Percentiles rank a stretch among this genome's conserved stretches.
Evolutionary conservation across 2,888 invertebrate species (phyloP).

Genomic region (Drosophila stalkeri): DNA sequence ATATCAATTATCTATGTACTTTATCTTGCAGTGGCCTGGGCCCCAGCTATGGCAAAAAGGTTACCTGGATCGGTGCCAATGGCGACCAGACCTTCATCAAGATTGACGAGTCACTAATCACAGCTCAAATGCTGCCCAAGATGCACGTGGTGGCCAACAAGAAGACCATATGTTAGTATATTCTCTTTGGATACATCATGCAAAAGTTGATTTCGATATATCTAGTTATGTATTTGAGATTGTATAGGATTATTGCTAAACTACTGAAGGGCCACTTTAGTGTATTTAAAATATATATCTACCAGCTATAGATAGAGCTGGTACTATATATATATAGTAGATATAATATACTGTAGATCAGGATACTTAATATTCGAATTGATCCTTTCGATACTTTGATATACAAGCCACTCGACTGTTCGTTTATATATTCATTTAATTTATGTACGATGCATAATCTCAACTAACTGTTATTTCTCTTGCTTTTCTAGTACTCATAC

Average conservation of each 20-base stretch:
- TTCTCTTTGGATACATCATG: not conserved
- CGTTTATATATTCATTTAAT: not conserved
- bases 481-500: slow-evolving; percentile 89
- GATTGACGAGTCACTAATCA: slow-evolving; percentile 96
- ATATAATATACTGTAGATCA: no score
- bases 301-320: no score
- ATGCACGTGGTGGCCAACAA: slow-evolving; percentile 96
- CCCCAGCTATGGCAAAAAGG: slow-evolving; percentile 93
- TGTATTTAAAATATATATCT: no score
- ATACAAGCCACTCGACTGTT: no score
- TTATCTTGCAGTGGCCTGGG: slow-evolving; percentile 87
- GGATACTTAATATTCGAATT: not conserved
- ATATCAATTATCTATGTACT: not conserved
- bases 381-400: not conserved
- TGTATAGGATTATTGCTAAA: no score
- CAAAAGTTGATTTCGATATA: no score
- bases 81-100: slow-evolving; percentile 98
- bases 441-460: not conserved
- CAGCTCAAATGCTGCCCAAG: slow-evolving; percentile 93
- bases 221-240: no score
- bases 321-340: no score
- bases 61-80: slow-evolving; percentile 97
- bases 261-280: no score
- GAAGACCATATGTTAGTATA: slow-evolving; percentile 90
- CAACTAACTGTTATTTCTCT: not conserved